Evolutionary conservation across 1,140 invertebrate species (phyloP), one percentile per base, ranked within the genome.

Genomic region (Cydia pomonella): DNA sequence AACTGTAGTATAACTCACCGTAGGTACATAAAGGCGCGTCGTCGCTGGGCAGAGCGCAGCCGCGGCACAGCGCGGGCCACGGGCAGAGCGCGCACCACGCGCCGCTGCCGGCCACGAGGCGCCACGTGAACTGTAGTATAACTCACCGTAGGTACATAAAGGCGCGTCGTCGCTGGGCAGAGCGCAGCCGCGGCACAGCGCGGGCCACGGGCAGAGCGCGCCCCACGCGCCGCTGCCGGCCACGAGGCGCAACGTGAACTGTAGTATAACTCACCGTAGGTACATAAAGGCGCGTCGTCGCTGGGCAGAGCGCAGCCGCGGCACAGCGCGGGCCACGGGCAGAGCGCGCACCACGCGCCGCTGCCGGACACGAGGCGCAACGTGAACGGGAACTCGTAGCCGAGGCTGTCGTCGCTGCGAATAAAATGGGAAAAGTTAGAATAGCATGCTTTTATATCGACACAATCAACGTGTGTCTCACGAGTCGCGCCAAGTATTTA

Each of bases 301-400:
- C 96, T 96, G 73, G 96, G 95, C 75, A 98, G 94, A 76, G 94
- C 94, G 93, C 97, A 98, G 72, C 97, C 97, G 77, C 97, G 94
- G 87, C 97, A 98, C 85, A 98, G 97, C 77, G 95, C 95, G 63
- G 96, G 96, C 97, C 97, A 98, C 4, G 96, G 96, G 90, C 97
- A 98, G 84, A 95, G 94, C 59, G 96, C 96, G 94, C 97, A 98
- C 80, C 95, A 95, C 75, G 95, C 94, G 6, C 96, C 97, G 74
- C 94, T 93, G 78, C 94, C 94, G 79, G 94, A 94, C 21, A 98
- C 96, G 13, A 95, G 95, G 78, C 97, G 95, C 82, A 98, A 92
- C 64, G 96, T 96, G 91, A 98, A 98, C 33, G 97, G 97, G 92
- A 97, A 98, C 92, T 97, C 97, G 90, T 98, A 97, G 33, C 97